Base-by-base conservation (phyloP, 2,113 vertebrate species). In the Nycticorax nycticorax region DNA sequence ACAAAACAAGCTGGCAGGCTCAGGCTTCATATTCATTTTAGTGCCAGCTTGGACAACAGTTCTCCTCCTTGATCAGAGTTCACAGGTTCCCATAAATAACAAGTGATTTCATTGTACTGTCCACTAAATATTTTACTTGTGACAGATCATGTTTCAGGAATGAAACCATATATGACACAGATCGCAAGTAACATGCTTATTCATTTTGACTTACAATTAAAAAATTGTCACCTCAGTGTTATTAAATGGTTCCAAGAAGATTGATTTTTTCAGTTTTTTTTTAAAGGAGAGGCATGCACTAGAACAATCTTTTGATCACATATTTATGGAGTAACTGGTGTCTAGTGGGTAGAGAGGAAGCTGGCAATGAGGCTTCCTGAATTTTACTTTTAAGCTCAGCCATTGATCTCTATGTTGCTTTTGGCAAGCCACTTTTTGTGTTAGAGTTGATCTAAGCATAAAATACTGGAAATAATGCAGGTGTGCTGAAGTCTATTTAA, bases 161-260 rank as follows among this genome's bases (percentile, higher is more conserved):
- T 17, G 23, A 30, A 96, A 96, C 72, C 60, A 92, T 66, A 68
- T 93, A 50, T 71, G 91, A 53, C 78, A 72, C 43, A 77, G 71
- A 94, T 82, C 2, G 0, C 15, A 33, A 82, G 59, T 53, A 92
- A 83, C 83, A 92, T 7, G 19, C 35, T 92, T 73, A 80, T 94
- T 92, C 72, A 84, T 94, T 94, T 91, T 96, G 83, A 95, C 47
- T 96, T 91, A 92, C 35, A 86, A 85, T 67, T 96, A 33, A 90
- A 75, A 94, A 91, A 77, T 72, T 69, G 74, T 91, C 75, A 62
- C 53, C 32, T 60, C 23, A 4, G 15, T 67, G n/a, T 56, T 89
- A 89, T 72, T 92, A 88, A 96, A 71, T 56, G 19, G 30, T 53
- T 93, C n/a, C 83, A 77, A 75, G 19, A 17, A 88, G 68, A 89